phyloP scores from a whole-genome alignment of 2,113 vertebrate genomes.

The Calyptommatus sinebrachiatus region DNA sequence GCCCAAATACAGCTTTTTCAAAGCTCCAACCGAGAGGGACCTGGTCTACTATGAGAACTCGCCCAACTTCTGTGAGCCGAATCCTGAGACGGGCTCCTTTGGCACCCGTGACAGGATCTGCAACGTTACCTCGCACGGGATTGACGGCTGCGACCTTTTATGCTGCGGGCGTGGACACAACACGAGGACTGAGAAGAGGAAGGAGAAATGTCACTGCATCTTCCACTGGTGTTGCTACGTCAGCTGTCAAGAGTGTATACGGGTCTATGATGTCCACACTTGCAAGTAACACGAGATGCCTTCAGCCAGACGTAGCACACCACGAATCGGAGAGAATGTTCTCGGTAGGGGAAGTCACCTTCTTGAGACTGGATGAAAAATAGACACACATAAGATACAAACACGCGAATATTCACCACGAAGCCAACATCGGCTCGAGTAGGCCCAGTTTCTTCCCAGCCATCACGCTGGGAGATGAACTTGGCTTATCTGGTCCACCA shows the following conservation, averaged over 20 bases:
- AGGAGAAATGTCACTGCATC: constrained; percentile 81
- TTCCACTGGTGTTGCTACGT: constrained; percentile 86
- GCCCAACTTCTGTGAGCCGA: constrained; percentile 82
- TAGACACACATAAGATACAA: background rate
- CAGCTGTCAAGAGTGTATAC: constrained; percentile 80
- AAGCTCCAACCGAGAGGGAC: constrained; percentile 78
- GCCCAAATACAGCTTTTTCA: constrained; percentile 81
- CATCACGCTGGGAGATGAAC: constrained; percentile 43
- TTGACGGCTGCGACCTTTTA: constrained; percentile 80
- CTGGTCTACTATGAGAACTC: constrained; percentile 82
- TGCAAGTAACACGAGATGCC: constrained; percentile 71
- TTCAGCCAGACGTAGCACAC: constrained; percentile 33
- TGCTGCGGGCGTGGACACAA: constrained; percentile 82
- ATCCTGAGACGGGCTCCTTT: constrained; percentile 78
- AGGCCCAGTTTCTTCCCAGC: constrained; percentile 60
- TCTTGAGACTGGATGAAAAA: constrained; percentile 55
- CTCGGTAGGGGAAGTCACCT: constrained; percentile 54
- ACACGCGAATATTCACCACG: background rate
- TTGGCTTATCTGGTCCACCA: background rate
- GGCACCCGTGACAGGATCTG: constrained; percentile 79
- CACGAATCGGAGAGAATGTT: constrained; percentile 49
- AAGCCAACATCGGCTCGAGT: constrained; percentile 62
- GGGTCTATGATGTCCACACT: constrained; percentile 81
- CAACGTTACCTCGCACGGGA: constrained; percentile 80
- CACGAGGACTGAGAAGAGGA: constrained; percentile 75